Conservation (phyloP, 1,140 invertebrate species). For the Hylyphantes graminicola region DNA sequence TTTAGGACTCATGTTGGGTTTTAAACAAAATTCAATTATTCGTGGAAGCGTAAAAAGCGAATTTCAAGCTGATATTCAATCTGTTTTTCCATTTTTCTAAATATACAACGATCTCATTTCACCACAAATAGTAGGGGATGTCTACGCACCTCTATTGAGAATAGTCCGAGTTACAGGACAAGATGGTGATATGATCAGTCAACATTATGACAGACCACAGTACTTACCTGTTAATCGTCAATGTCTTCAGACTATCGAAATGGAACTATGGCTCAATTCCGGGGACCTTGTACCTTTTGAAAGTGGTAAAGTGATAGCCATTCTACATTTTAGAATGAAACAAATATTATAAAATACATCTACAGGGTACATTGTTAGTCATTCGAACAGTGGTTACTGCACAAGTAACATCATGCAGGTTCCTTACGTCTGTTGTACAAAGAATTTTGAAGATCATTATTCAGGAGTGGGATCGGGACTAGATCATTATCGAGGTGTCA, state of each 20-base stretch:
- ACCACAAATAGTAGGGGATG: too few relatives aligned
- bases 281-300: background rate
- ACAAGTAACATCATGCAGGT: background rate
- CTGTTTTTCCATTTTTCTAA: too few relatives aligned
- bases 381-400: background rate
- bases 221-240: too few relatives aligned
- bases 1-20: too few relatives aligned
- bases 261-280: background rate
- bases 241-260: background rate
- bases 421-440: background rate
- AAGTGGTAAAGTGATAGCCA: background rate
- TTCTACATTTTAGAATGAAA: background rate
- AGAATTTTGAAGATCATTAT: background rate
- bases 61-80: too few relatives aligned
- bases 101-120: too few relatives aligned
- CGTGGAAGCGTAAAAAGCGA: too few relatives aligned
- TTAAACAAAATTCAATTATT: too few relatives aligned
- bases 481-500: background rate
- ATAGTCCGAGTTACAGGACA: too few relatives aligned
- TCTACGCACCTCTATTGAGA: too few relatives aligned
- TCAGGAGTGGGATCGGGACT: background rate
- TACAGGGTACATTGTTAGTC: background rate
- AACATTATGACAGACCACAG: too few relatives aligned
- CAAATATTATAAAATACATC: constrained; percentile 8
- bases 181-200: too few relatives aligned